Evolutionary conservation across 2,797 vertebrate genomes (phyloP), one percentile per base, ranked within the genome.

Genomic region (Pantherophis alleghaniensis): DNA sequence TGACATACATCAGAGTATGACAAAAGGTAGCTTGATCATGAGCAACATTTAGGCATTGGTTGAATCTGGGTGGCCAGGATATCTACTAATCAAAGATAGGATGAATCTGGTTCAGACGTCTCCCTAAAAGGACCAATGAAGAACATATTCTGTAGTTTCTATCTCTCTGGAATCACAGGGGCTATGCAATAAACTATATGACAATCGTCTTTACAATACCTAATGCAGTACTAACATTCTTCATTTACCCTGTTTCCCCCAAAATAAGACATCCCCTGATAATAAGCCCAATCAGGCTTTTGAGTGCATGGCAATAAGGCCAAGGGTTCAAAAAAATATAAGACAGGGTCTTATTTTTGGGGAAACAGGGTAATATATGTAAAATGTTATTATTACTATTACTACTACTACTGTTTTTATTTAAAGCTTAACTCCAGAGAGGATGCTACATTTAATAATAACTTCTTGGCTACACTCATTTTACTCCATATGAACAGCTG

Each of bases 401-500:
- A 47, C 16, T 42, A 56, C 42, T 88, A 42, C 47, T 56, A 51
- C 12, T 59, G 0, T 20, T 60, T 42, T 79, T 59, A 60, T 32
- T 79, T 13, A 57, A 51, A 89, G 55, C 47, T 32, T 60, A 6
- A 66, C 28, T 90, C 56, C 16, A 20, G n/a, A 90, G 3, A 86
- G 47, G 55, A 63, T 53, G 42, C 53, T 60, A n/a, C 59, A 16
- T 26, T 92, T 89, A 51, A 79, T 32, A 32, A 24, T 53, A 90
- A 57, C 16, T 74, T 88, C 88, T 63, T 86, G 24, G 47, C 28
- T 32, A 24, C 7, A n/a, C 14, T 90, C 74, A 28, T 63, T 92
- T 86, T 56, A 90, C 4, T 24, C 57, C 22, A 24, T 56, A 87
- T 56, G 51, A 92, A 92, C 92, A 92, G 79, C 92, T 90, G 92